Evolutionary conservation across 2,888 invertebrate species (phyloP).

Genomic region (Pherbina coryleti): DNA sequence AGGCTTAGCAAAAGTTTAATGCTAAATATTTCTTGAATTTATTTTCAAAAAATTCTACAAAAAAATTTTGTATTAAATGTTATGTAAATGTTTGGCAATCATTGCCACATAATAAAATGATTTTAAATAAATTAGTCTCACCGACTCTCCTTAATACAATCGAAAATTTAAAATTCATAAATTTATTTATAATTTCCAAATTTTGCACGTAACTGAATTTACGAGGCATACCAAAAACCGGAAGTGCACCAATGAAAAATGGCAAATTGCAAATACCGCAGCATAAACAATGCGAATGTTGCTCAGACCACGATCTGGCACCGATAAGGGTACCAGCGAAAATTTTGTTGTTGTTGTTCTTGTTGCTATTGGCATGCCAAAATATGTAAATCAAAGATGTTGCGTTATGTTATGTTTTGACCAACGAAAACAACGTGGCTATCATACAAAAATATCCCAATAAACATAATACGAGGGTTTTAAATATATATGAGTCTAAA

Average conservation of each 20-base stretch:
- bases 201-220: constrained; percentile 26
- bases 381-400: constrained; percentile 36
- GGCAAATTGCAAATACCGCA: constrained; percentile 32
- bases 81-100: no score
- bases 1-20: no score
- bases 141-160: neutral
- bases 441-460: constrained; percentile 1
- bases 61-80: no score
- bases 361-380: constrained; percentile 9
- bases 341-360: constrained; percentile 9
- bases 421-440: neutral
- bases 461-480: no score
- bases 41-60: no score
- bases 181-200: constrained; percentile 12
- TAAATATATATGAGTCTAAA: no score
- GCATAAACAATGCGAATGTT: neutral
- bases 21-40: no score
- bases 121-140: no score
- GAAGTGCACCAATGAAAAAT: constrained; percentile 19
- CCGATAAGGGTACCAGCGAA: neutral
- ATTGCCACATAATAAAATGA: no score
- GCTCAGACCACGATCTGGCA: constrained; percentile 7
- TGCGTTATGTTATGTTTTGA: neutral
- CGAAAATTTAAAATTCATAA: neutral
- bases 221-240: neutral